A percentile compares a stretch with the other conserved stretches of the same genome.
Conservation (phyloP, 2,113 vertebrate genomes). For the Eretmochelys imbricata region DNA sequence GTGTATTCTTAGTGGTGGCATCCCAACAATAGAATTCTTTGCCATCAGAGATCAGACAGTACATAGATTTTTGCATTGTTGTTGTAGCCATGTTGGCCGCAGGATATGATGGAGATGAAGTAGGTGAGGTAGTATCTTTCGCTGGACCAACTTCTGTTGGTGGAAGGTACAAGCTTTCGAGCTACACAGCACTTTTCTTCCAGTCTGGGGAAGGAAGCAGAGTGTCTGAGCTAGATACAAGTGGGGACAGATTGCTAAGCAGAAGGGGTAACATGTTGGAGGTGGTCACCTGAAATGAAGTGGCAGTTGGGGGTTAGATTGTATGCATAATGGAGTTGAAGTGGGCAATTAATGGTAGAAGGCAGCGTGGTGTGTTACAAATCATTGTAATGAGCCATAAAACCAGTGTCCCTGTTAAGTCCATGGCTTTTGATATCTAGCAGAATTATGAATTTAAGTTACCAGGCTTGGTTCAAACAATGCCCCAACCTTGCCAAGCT, state of each 20-base stretch:
- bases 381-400: neutral
- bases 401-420: neutral
- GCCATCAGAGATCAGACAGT: neutral
- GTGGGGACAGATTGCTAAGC: neutral
- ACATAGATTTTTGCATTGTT: neutral
- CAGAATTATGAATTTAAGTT: too few relatives aligned
- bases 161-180: neutral
- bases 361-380: neutral
- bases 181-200: neutral
- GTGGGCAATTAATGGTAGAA: neutral
- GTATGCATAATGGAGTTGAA: neutral
- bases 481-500: neutral
- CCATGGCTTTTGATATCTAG: too few relatives aligned
- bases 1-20: accelerated
- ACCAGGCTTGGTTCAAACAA: neutral
- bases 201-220: neutral
- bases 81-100: neutral
- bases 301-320: neutral
- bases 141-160: neutral
- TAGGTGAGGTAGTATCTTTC: neutral
- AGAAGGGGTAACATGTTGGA: neutral
- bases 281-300: neutral
- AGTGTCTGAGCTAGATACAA: neutral
- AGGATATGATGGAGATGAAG: neutral
- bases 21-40: neutral